A percentile compares a stretch with the other conserved stretches of the same genome.
These are phyloP conservation scores for Anabas testudineus DNA, from an alignment of 2,797 vertebrate species.

Conservation along the genomic window DNA sequence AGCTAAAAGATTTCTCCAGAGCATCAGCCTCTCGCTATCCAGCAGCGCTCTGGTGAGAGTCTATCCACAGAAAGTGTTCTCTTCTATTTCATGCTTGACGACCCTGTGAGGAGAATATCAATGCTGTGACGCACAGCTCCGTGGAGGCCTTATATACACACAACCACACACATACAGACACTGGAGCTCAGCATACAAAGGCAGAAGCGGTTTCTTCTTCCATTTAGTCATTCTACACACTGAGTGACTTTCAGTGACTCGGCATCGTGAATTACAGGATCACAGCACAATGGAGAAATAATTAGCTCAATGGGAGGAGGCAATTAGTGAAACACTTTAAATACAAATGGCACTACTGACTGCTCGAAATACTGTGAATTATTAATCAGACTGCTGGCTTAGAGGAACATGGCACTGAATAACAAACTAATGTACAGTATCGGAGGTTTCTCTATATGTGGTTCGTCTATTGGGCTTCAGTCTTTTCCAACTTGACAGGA, in stretches of 20 bases:
- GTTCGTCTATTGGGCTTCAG: neutral
- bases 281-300: constrained; percentile 71
- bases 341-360: constrained; percentile 58
- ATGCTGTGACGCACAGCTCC: constrained; percentile 53
- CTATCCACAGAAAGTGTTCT: constrained; percentile 65
- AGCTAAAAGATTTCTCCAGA: constrained; percentile 54
- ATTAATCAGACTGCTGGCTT: constrained; percentile 50
- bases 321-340: constrained; percentile 72
- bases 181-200: constrained; percentile 42
- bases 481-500: too few relatives aligned
- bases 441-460: too few relatives aligned
- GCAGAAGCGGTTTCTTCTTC: constrained; percentile 18
- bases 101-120: constrained; percentile 72
- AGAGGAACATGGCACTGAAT: constrained; percentile 38
- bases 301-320: constrained; percentile 68
- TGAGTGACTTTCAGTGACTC: constrained; percentile 53
- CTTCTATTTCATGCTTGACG: constrained; percentile 72
- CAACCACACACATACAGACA: constrained; percentile 33
- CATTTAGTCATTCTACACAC: constrained; percentile 53
- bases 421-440: constrained; percentile 35
- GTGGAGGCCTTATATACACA: constrained; percentile 49
- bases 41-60: constrained; percentile 56
- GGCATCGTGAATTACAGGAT: constrained; percentile 65
- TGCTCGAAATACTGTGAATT: constrained; percentile 56
- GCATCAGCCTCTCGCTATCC: constrained; percentile 53